phyloP scores from a whole-genome alignment of 2,888 invertebrate genomes.

The Criorhina ranunculi region DNA sequence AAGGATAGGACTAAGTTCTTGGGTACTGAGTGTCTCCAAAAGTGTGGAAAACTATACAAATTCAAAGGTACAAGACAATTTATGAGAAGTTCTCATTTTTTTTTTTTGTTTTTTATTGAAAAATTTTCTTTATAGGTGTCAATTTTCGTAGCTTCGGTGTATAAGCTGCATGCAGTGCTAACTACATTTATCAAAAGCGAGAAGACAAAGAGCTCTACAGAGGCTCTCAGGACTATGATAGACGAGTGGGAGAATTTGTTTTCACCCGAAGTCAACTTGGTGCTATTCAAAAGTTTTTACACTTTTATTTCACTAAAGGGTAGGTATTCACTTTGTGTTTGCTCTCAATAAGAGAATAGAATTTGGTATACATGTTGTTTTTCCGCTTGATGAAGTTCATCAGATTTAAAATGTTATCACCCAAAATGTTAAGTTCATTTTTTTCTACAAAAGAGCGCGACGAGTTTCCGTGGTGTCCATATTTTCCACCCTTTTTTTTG shows the following conservation, averaged over 20 bases:
- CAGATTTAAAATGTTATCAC: too few species aligned
- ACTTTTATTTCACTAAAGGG: conserved; percentile 78
- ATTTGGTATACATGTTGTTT: too few species aligned
- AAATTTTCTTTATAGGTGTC: conserved; percentile 82
- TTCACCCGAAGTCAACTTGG: conserved; percentile 86
- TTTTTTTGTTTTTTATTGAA: not conserved
- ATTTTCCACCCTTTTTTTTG: too few species aligned
- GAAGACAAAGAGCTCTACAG: conserved; percentile 82
- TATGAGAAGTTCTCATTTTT: not conserved
- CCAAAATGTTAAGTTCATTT: too few species aligned
- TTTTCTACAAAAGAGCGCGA: too few species aligned
- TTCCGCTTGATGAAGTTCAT: too few species aligned
- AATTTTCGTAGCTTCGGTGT: conserved; percentile 85
- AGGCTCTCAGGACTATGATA: conserved; percentile 80
- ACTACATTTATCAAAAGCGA: conserved; percentile 84
- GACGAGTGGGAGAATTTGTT: conserved; percentile 93
- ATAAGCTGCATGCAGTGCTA: conserved; percentile 85
- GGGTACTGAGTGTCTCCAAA: conserved; percentile 86
- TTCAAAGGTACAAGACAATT: conserved; percentile 85
- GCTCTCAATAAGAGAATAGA: too few species aligned
- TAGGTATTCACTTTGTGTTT: conserved; percentile 31
- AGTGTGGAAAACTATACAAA: conserved; percentile 84
- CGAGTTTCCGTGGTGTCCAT: too few species aligned
- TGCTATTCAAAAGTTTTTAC: conserved; percentile 82
- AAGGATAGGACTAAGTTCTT: conserved; percentile 89